Evolutionary conservation across 2,888 invertebrate genomes (phyloP).

Genomic region (Tinea semifulvella): DNA sequence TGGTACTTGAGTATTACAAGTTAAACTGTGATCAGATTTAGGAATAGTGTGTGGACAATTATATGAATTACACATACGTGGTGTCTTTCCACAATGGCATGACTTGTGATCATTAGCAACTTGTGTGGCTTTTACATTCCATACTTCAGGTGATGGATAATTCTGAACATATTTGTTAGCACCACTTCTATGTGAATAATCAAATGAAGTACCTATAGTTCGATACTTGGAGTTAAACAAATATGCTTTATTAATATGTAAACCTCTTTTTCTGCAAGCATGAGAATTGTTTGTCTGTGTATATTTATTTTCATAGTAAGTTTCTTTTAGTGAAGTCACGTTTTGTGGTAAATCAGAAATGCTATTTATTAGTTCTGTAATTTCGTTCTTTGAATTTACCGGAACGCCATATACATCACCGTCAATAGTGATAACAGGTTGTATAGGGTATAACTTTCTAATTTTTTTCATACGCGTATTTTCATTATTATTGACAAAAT

Average conservation of each 20-base stretch:
- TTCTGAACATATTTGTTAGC: too few species aligned
- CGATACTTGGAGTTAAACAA: neutral
- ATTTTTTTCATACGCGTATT: neutral
- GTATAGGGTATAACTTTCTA: neutral
- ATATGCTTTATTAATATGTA: neutral
- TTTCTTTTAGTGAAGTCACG: too few species aligned
- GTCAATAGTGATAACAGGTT: slow-evolving; percentile 1
- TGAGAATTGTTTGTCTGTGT: neutral
- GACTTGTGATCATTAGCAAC: neutral
- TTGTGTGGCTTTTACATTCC: neutral
- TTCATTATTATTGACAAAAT: neutral
- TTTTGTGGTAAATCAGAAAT: neutral
- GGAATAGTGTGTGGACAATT: neutral
- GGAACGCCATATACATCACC: slow-evolving; percentile 1
- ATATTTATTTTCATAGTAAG: neutral
- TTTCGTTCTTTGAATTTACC: neutral
- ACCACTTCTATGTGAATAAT: neutral
- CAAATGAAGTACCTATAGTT: neutral
- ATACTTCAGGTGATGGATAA: too few species aligned
- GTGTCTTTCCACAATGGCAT: neutral
- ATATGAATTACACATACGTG: neutral
- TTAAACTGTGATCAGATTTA: neutral
- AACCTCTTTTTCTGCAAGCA: neutral
- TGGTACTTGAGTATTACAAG: neutral
- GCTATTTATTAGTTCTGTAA: neutral